Evolutionary conservation across 2,888 invertebrate genomes (phyloP).

Genomic region (Coenonympha glycerion): DNA sequence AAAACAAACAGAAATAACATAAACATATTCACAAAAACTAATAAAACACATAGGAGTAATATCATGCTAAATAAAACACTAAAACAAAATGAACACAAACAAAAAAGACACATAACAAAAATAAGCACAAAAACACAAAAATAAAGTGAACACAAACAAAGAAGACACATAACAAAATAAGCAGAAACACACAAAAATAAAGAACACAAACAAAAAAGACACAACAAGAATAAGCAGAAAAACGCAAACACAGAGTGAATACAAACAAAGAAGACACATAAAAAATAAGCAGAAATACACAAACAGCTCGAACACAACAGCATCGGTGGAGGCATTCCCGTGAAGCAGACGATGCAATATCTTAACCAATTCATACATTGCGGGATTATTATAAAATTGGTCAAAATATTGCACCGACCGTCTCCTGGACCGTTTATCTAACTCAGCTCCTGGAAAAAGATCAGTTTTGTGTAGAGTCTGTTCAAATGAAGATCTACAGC

Average conservation of each 20-base stretch:
- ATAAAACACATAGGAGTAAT: no score
- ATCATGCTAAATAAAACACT: no score
- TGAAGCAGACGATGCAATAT: conserved; percentile 73
- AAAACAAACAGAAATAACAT: no score
- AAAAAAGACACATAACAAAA: conserved; percentile 1
- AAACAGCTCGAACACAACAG: conserved; percentile 25
- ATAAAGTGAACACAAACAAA: conserved; percentile 9
- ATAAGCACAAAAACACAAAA: conserved; percentile 1
- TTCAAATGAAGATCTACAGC: no score
- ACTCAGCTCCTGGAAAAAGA: conserved; percentile 18
- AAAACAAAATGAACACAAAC: background rate
- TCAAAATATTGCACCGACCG: conserved; percentile 74
- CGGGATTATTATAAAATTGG: conserved; percentile 61
- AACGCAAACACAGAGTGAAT: conserved; percentile 22
- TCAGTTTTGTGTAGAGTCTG: no score
- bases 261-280: conserved; percentile 23
- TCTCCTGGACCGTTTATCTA: conserved; percentile 53
- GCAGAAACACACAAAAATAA: conserved; percentile 17
- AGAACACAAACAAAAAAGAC: conserved; percentile 21
- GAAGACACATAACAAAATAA: conserved; percentile 10
- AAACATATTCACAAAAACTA: no score
- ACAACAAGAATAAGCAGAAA: conserved; percentile 14
- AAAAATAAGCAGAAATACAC: conserved; percentile 9
- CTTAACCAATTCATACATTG: conserved; percentile 70
- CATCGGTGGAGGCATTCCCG: conserved; percentile 49